These are phyloP conservation scores for Rhyacichthys aspro DNA, from an alignment of 2,797 vertebrate species.

Conservation along the genomic window DNA sequence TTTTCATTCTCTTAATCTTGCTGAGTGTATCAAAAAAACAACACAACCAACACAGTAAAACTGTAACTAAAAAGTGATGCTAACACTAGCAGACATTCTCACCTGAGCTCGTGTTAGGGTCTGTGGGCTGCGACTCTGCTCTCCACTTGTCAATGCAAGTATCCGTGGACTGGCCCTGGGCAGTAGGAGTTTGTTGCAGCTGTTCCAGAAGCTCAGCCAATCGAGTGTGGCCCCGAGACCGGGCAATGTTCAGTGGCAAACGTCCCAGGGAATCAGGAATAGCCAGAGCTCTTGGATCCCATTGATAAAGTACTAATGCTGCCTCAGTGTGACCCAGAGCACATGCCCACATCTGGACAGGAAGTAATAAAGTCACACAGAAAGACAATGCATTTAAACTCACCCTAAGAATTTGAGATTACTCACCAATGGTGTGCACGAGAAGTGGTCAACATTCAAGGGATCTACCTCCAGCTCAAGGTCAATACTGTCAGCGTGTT, in stretches of 20 bases:
- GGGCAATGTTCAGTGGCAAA: slow-evolving; percentile 92
- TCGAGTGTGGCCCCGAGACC: slow-evolving; percentile 93
- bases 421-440: slow-evolving; percentile 96
- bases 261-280: slow-evolving; percentile 97
- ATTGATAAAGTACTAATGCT: slow-evolving; percentile 94
- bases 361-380: slow-evolving; percentile 24
- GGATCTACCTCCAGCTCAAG: slow-evolving; percentile 97
- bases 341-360: slow-evolving; percentile 95
- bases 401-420: slow-evolving; percentile 3
- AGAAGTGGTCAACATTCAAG: slow-evolving; percentile 98
- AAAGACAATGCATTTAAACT: slow-evolving; percentile 3
- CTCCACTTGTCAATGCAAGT: slow-evolving; percentile 92
- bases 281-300: slow-evolving; percentile 93
- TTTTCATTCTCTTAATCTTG: too few relatives aligned
- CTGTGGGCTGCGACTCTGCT: slow-evolving; percentile 78
- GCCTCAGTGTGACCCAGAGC: slow-evolving; percentile 95
- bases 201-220: slow-evolving; percentile 95
- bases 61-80: too few relatives aligned
- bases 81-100: background rate
- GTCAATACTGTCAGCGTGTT: slow-evolving; percentile 96
- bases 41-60: too few relatives aligned
- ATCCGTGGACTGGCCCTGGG: slow-evolving; percentile 81
- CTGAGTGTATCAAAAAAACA: too few relatives aligned
- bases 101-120: slow-evolving; percentile 84
- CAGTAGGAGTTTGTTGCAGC: slow-evolving; percentile 87